Percentiles rank a stretch among this genome's conserved stretches.
These are phyloP conservation scores for Drosophila chauvacae DNA, from an alignment of 1,140 invertebrate species.

Conservation along the genomic window DNA sequence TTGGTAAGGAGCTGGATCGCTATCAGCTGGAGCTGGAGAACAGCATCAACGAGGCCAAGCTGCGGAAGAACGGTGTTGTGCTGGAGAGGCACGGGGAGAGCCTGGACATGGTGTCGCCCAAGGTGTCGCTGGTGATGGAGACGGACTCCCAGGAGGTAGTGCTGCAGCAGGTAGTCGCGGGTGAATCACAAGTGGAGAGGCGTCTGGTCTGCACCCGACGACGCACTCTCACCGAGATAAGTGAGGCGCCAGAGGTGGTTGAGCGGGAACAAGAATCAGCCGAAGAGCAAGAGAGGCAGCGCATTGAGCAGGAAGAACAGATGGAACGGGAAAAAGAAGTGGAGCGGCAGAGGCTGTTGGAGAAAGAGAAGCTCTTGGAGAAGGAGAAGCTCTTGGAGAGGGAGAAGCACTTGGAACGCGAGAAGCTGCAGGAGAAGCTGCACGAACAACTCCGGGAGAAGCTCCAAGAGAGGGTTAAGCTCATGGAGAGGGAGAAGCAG, in stretches of 20 bases:
- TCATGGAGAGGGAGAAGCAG: slow-evolving; percentile 6
- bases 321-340: neutral
- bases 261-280: neutral
- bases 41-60: slow-evolving; percentile 84
- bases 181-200: slow-evolving; percentile 35
- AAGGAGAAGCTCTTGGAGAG: neutral
- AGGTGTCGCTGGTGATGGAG: slow-evolving; percentile 33
- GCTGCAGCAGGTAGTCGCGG: slow-evolving; percentile 15
- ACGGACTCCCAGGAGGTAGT: slow-evolving; percentile 20
- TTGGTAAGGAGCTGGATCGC: slow-evolving; percentile 82
- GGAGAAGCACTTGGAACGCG: slow-evolving; percentile 34
- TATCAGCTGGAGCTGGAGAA: slow-evolving; percentile 84
- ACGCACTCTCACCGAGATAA: slow-evolving; percentile 60
- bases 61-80: slow-evolving; percentile 57
- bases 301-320: neutral
- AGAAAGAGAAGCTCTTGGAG: neutral
- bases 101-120: slow-evolving; percentile 68
- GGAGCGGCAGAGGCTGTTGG: too few relatives aligned
- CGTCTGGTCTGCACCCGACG: slow-evolving; percentile 45
- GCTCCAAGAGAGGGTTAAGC: slow-evolving; percentile 16
- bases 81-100: slow-evolving; percentile 11
- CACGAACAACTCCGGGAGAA: slow-evolving; percentile 18
- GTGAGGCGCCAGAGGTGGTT: slow-evolving; percentile 48
- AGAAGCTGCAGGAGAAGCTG: slow-evolving; percentile 16
- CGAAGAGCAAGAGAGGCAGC: neutral